These are phyloP conservation scores for Aphis gossypii DNA, from an alignment of 1,140 invertebrate species.

Conservation along the genomic window DNA sequence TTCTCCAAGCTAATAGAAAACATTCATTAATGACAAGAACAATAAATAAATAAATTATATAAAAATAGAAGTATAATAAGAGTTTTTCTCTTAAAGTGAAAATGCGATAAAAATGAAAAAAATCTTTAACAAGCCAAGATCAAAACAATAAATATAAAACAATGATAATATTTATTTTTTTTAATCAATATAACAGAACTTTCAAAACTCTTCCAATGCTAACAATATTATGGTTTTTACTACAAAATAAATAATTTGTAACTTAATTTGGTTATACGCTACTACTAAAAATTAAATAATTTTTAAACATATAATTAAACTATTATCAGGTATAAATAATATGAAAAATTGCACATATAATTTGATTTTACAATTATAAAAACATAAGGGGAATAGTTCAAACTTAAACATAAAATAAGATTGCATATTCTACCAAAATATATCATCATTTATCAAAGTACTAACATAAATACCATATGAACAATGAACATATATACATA, in stretches of 20 bases:
- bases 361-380: background rate
- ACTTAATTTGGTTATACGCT: background rate
- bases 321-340: background rate
- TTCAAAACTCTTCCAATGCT: background rate
- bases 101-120: background rate
- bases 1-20: background rate
- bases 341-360: background rate
- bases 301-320: background rate
- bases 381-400: background rate
- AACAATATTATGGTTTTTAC: conserved; percentile 1
- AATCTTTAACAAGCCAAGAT: background rate
- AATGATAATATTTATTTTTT: background rate
- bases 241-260: background rate
- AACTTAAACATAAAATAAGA: background rate
- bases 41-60: background rate
- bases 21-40: background rate
- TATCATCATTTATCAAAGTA: background rate
- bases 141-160: background rate
- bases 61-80: background rate
- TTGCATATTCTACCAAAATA: background rate
- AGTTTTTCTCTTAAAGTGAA: background rate
- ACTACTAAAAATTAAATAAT: background rate
- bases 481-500: background rate
- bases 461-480: background rate
- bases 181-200: background rate